phyloP scores from a whole-genome alignment of 2,113 vertebrate genomes.

The Arizona elegans region DNA sequence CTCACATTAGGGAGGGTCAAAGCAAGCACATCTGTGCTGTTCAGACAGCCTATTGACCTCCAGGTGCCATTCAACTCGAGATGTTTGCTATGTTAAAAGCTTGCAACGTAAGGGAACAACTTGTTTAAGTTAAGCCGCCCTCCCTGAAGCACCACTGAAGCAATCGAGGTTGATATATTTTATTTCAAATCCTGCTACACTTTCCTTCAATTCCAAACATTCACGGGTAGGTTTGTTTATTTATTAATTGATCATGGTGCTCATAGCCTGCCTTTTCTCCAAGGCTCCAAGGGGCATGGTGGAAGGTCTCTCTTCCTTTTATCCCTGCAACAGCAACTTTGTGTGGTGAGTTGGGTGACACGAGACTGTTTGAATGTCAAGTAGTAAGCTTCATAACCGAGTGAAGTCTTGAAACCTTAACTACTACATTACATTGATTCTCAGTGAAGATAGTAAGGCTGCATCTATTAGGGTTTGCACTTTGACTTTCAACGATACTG shows the following conservation, averaged over 20 bases:
- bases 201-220: background rate
- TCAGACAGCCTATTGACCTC: slow-evolving; percentile 19
- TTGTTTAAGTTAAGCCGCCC: slow-evolving; percentile 32
- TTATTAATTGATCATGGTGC: background rate
- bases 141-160: slow-evolving; percentile 18
- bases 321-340: background rate
- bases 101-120: slow-evolving; percentile 2
- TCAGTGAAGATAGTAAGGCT: background rate
- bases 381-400: background rate
- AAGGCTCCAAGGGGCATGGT: background rate
- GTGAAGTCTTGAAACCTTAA: background rate
- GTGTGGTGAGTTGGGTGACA: background rate
- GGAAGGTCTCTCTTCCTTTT: background rate
- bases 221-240: background rate
- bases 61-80: slow-evolving; percentile 16
- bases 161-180: background rate
- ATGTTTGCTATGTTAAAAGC: background rate
- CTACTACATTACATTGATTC: background rate
- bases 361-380: background rate
- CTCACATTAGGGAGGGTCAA: slow-evolving; percentile 48
- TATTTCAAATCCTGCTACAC: too few relatives aligned
- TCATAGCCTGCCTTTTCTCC: background rate
- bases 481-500: background rate
- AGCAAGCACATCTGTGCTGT: slow-evolving; percentile 29
- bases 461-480: background rate